Evolutionary conservation across 2,888 invertebrate species (phyloP).

Genomic region (Polydrusus tereticollis): DNA sequence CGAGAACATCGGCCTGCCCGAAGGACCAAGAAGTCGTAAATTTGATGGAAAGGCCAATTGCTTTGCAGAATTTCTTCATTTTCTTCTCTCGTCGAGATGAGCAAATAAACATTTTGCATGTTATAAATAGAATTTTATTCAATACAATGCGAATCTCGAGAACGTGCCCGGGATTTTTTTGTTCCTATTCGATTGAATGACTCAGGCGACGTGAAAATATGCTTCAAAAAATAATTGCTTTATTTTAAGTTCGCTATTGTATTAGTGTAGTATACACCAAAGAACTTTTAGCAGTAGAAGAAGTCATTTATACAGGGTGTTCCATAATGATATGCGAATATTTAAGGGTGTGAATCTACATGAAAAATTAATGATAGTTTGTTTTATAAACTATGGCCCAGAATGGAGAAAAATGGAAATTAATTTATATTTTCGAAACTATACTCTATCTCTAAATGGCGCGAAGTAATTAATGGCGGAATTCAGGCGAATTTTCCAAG

Average conservation of each 20-base stretch:
- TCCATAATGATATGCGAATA: too few relatives aligned
- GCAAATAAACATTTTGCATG: constrained; percentile 17
- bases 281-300: too few relatives aligned
- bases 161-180: background rate
- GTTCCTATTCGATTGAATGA: background rate
- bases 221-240: background rate
- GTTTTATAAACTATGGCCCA: too few relatives aligned
- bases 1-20: constrained; percentile 33
- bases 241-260: background rate
- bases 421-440: too few relatives aligned
- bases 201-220: background rate
- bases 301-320: too few relatives aligned
- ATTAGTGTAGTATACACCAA: background rate
- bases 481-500: too few relatives aligned
- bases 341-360: too few relatives aligned
- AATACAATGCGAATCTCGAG: background rate
- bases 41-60: constrained; percentile 44
- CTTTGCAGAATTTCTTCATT: constrained; percentile 29
- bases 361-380: too few relatives aligned
- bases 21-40: constrained; percentile 41
- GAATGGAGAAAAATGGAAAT: too few relatives aligned
- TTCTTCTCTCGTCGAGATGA: constrained; percentile 6
- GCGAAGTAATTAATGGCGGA: too few relatives aligned
- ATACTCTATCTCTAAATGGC: too few relatives aligned
- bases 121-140: constrained; percentile 3